These are phyloP conservation scores for Crotalus helleri DNA, from an alignment of 2,113 vertebrate genomes.

Conservation along the genomic window DNA sequence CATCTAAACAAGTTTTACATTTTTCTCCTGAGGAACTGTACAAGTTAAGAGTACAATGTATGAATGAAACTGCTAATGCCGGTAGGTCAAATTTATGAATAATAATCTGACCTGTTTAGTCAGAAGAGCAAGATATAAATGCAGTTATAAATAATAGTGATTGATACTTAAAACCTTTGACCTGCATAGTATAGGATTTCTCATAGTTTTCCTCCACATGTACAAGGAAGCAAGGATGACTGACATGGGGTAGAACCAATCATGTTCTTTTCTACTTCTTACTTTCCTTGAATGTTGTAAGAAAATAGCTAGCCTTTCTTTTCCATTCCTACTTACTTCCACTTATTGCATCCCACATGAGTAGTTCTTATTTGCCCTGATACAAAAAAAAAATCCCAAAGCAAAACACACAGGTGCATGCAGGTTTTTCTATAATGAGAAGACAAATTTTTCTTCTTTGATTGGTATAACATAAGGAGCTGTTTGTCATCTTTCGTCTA, in stretches of 20 bases:
- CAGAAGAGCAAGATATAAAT: background rate
- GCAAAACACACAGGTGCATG: background rate
- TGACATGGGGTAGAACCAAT: background rate
- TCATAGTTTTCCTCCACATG: background rate
- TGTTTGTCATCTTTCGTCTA: background rate
- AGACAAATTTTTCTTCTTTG: background rate
- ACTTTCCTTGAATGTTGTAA: background rate
- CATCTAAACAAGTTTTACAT: background rate
- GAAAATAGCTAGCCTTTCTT: background rate
- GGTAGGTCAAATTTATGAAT: too few relatives aligned
- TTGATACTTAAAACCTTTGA: background rate
- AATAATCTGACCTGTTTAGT: too few relatives aligned
- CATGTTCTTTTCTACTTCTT: background rate
- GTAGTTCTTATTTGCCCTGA: background rate
- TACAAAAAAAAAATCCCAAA: background rate
- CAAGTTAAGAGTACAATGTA: background rate
- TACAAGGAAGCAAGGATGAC: background rate
- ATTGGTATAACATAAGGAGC: background rate
- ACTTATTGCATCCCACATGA: background rate
- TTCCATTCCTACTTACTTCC: background rate
- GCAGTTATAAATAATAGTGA: background rate
- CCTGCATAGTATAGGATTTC: background rate
- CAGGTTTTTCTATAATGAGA: background rate
- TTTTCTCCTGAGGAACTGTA: background rate
- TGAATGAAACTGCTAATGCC: background rate